Evolutionary conservation across 2,113 vertebrate genomes (phyloP).

Genomic region (Sebastes schlegelii): DNA sequence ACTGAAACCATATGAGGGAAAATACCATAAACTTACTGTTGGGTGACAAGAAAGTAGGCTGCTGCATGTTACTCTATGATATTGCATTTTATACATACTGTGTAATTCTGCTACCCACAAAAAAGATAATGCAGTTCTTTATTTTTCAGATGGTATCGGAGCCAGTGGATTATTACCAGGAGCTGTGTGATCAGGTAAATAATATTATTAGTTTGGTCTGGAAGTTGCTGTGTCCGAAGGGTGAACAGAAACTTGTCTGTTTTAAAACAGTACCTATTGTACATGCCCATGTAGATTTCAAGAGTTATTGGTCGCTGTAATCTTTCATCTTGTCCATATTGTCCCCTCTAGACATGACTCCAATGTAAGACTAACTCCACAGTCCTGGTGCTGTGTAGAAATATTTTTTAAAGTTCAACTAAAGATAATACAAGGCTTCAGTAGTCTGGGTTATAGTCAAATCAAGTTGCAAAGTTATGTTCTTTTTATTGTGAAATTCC

Average conservation of each 20-base stretch:
- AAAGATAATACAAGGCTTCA: background rate
- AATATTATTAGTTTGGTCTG: background rate
- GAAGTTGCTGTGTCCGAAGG: background rate
- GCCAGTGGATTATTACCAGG: background rate
- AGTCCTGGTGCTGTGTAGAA: background rate
- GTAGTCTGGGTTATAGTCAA: background rate
- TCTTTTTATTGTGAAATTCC: background rate
- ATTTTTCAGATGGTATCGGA: background rate
- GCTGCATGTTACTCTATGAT: background rate
- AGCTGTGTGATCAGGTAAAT: slow-evolving; percentile 1
- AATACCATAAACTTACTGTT: slow-evolving; percentile 1
- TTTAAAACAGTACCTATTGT: too few relatives aligned
- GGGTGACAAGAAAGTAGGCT: background rate
- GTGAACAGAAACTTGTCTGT: too few relatives aligned
- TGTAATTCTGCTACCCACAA: background rate
- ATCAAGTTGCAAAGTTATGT: background rate
- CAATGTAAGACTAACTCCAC: background rate
- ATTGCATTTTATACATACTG: background rate
- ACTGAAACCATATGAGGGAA: slow-evolving; percentile 23
- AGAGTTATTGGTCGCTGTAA: background rate
- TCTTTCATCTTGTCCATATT: background rate
- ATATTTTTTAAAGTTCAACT: background rate
- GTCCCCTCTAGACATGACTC: background rate
- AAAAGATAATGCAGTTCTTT: background rate
- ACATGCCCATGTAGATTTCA: too few relatives aligned